Conservation (phyloP, 1,140 invertebrate species). For the Holotrichia oblita region DNA sequence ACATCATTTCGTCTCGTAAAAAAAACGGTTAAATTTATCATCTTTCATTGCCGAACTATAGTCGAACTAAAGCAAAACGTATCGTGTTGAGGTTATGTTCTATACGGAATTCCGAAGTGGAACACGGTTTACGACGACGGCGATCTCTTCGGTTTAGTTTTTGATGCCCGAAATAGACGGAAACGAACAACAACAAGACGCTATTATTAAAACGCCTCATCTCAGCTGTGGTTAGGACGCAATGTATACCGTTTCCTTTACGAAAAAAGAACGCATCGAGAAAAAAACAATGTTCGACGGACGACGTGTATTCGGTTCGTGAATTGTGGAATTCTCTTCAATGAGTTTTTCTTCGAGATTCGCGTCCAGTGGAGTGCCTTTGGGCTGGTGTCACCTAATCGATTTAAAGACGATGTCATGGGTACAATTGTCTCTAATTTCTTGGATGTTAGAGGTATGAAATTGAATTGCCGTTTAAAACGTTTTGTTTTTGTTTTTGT, state of each 20-base stretch:
- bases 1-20: no score
- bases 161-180: not conserved
- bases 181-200: no score
- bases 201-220: no score
- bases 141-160: not conserved
- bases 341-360: slow-evolving; percentile 2
- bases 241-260: no score
- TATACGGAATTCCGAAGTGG: not conserved
- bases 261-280: not conserved
- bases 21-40: no score
- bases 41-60: no score
- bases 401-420: slow-evolving; percentile 5
- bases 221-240: no score
- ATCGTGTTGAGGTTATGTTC: not conserved
- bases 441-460: slow-evolving; percentile 32
- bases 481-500: no score
- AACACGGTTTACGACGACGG: not conserved
- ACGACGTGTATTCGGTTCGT: not conserved
- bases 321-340: not conserved
- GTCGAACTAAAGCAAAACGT: no score
- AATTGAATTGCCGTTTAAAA: no score
- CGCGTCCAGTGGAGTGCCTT: not conserved
- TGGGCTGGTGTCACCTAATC: not conserved
- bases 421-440: slow-evolving; percentile 35
- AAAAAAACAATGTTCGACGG: not conserved